Conservation (phyloP, 2,888 invertebrate genomes). For the Noctua fimbriata region DNA sequence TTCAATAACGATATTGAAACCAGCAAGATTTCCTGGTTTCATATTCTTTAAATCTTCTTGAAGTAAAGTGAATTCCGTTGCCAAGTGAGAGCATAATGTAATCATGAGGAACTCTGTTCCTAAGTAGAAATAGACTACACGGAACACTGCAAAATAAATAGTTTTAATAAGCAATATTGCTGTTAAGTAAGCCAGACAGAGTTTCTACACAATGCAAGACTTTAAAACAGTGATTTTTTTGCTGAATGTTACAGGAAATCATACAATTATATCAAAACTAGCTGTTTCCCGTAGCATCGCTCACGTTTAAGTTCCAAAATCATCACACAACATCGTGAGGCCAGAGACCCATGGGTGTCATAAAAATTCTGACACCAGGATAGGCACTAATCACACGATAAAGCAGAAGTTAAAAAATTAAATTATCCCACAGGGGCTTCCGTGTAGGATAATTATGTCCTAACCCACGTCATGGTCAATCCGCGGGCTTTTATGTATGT, state of each 20-base stretch:
- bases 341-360: no score
- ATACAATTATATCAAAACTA: not conserved
- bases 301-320: not conserved
- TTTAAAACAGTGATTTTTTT: not conserved
- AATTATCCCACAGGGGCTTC: not conserved
- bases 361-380: no score
- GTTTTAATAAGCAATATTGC: not conserved
- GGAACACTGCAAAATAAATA: conserved; percentile 72
- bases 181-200: not conserved
- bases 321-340: no score
- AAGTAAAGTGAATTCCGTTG: conserved; percentile 75
- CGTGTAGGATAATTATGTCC: not conserved
- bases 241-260: not conserved
- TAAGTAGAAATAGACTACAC: conserved; percentile 70
- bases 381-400: no score
- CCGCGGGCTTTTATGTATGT: not conserved
- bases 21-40: conserved; percentile 46
- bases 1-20: conserved; percentile 62
- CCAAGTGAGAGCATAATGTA: conserved; percentile 74
- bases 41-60: conserved; percentile 74
- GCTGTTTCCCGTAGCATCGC: not conserved
- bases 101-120: conserved; percentile 78
- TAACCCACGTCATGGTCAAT: no score
- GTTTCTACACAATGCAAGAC: not conserved
- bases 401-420: not conserved